Conservation (phyloP, 2,797 vertebrate species). For the Gorsachius magnificus region DNA sequence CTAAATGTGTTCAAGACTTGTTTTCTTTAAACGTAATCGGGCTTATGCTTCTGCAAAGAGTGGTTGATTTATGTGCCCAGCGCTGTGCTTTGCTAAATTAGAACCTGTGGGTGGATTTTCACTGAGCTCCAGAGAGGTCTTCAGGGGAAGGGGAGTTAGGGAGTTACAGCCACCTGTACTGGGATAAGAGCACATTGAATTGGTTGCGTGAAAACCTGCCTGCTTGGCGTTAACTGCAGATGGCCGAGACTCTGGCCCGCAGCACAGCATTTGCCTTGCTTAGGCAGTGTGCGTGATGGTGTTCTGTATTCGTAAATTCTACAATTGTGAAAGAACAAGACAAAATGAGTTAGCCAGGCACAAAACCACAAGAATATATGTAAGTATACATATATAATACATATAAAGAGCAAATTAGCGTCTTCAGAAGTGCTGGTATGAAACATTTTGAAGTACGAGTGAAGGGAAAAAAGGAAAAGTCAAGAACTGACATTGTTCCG, state of each 20-base stretch:
- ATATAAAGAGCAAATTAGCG: not conserved
- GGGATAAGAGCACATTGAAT: accelerated
- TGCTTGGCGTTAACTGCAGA: not conserved
- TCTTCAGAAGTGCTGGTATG: not conserved
- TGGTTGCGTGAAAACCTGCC: not conserved
- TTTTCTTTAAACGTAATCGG: not conserved
- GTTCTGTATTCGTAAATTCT: not conserved
- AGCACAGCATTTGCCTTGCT: accelerated
- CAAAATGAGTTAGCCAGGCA: not conserved
- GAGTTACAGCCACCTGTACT: accelerated
- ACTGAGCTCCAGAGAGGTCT: no score
- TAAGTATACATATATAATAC: not conserved
- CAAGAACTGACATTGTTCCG: not conserved
- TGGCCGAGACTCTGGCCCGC: not conserved
- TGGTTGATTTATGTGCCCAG: not conserved
- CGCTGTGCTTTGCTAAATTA: not conserved
- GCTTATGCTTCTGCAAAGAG: not conserved
- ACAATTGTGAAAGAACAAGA: not conserved
- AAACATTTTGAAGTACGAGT: not conserved
- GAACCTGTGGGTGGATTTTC: not conserved
- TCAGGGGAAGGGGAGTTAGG: accelerated
- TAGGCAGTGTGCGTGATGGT: not conserved
- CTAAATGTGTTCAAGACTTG: not conserved
- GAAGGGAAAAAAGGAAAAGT: not conserved
- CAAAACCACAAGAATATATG: not conserved